Evolutionary conservation across 2,113 vertebrate genomes (phyloP).

Genomic region (Ophthalmolycus amberensis): DNA sequence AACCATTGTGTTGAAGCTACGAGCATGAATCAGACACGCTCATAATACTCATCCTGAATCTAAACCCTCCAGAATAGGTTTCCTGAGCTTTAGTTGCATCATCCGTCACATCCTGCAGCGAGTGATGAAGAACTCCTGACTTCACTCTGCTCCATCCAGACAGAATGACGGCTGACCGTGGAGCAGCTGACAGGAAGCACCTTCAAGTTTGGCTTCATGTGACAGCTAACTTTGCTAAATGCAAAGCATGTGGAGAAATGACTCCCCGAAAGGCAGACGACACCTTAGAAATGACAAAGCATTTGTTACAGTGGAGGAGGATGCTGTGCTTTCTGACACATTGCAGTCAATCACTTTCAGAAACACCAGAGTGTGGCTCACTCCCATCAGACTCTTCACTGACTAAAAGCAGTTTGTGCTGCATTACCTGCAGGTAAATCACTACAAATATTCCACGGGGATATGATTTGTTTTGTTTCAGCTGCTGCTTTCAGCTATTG

Average conservation of each 20-base stretch:
- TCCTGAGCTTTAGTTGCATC: not conserved
- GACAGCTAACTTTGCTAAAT: conserved; percentile 24
- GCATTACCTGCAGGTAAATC: not conserved
- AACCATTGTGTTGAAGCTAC: not conserved
- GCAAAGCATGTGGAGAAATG: not conserved
- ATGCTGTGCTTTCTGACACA: conserved; percentile 4
- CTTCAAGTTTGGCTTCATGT: conserved; percentile 16
- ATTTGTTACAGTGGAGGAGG: conserved; percentile 12
- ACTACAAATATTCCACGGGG: not conserved
- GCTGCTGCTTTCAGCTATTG: not conserved
- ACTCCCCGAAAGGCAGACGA: conserved; percentile 17
- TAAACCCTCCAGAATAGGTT: not conserved
- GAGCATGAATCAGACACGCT: not conserved
- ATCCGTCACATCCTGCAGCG: not conserved
- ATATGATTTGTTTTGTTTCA: not conserved
- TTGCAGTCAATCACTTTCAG: not conserved
- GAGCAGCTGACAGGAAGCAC: not conserved
- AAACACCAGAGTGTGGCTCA: not conserved
- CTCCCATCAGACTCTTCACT: not conserved
- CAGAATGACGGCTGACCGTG: conserved; percentile 9
- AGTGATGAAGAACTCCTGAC: not conserved
- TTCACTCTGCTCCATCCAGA: not conserved
- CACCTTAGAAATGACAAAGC: conserved; percentile 18
- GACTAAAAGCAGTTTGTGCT: not conserved
- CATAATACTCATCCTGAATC: not conserved